Evolutionary conservation across 2,113 vertebrate species (phyloP), one percentile per base, ranked within the genome.

Genomic region (Gadus macrocephalus): DNA sequence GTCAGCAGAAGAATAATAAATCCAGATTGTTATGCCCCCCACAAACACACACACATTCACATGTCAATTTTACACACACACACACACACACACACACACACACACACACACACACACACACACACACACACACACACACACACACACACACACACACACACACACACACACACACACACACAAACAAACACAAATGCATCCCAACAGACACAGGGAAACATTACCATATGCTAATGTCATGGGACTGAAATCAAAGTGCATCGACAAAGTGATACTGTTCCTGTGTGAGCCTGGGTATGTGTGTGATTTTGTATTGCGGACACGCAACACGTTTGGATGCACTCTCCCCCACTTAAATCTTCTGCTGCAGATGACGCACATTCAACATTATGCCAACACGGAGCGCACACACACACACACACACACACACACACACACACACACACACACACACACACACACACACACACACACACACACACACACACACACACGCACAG

Each of bases 301-400:
- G 55, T 17, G 55, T 17, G 15, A 65, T n/a, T n/a, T 58, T 16
- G 15, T 58, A 17, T n/a, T n/a, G n/a, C 55, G 55, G 55, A 58
- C 55, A n/a, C 15, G n/a, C 55, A 58, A 58, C 55, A 58, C 15
- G 55, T 58, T 58, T 58, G 55, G n/a, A 58, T n/a, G 55, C 15
- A 61, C 27, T 25, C 19, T 22, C 19, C 66, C 58, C 63, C 59
- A 49, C 42, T 49, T 11, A 12, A 9, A 9, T 14, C 6, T 49
- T 49, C 42, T 49, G 42, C 42, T 49, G 42, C 42, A 49, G 42
- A 49, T 49, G 42, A 49, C 71, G 20, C 65, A 61, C 55, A 58
- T 58, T 58, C 55, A 58, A n/a, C 55, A n/a, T 17, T 72, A 75
- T 77, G 75, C 74, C 79, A 77, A 73, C 76, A 74, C 73, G 63